A percentile compares a stretch with the other conserved stretches of the same genome.
These are phyloP conservation scores for Chelonus insularis DNA, from an alignment of 1,140 invertebrate genomes.

Conservation along the genomic window DNA sequence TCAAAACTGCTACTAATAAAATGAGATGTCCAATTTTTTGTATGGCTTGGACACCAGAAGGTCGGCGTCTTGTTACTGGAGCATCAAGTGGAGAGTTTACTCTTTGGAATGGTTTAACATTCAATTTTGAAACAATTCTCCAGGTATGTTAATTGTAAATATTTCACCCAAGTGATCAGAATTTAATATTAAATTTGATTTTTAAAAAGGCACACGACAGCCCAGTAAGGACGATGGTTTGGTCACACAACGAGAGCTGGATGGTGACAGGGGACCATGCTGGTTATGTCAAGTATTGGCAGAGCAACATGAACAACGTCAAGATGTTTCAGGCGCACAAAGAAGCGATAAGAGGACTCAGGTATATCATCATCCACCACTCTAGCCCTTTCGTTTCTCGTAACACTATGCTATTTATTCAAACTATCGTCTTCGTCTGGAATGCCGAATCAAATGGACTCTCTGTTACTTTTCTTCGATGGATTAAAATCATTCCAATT, in stretches of 20 bases:
- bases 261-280: slow-evolving; percentile 99
- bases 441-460: slow-evolving; percentile 6
- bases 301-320: slow-evolving; percentile 99
- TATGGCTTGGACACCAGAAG: slow-evolving; percentile 99
- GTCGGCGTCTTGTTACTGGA: slow-evolving; percentile 94
- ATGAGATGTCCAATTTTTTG: slow-evolving; percentile 99
- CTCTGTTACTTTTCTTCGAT: slow-evolving; percentile 7
- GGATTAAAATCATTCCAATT: slow-evolving; percentile 6
- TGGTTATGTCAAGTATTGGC: slow-evolving; percentile 99
- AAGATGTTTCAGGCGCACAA: slow-evolving; percentile 99
- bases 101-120: slow-evolving; percentile 98
- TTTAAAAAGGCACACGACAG: slow-evolving; percentile 90
- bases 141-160: slow-evolving; percentile 84
- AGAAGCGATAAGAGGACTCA: slow-evolving; percentile 97
- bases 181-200: not conserved
- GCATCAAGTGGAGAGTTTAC: slow-evolving; percentile 99
- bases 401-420: slow-evolving; percentile 38
- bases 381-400: slow-evolving; percentile 57
- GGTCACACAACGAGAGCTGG: slow-evolving; percentile 99
- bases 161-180: too few species aligned
- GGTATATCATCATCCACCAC: slow-evolving; percentile 70
- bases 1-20: slow-evolving; percentile 99
- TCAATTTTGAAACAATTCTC: slow-evolving; percentile 99
- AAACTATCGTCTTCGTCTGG: slow-evolving; percentile 14
- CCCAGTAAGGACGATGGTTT: slow-evolving; percentile 97